phyloP scores from a whole-genome alignment of 2,888 invertebrate species.

The Perithous albicinctus region DNA sequence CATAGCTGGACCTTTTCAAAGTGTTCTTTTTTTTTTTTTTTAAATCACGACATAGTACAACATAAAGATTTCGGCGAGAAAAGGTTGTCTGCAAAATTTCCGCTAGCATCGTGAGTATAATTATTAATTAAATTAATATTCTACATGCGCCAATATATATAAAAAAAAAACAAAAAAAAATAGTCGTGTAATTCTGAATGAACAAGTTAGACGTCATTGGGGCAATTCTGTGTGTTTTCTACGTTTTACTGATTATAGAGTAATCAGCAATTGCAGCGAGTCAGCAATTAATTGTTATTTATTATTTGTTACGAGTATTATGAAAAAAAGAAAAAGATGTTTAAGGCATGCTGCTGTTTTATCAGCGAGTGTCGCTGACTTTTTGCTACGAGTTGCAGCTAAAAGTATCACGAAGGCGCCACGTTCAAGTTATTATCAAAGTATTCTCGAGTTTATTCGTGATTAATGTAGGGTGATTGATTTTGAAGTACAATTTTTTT shows the following conservation, averaged over 20 bases:
- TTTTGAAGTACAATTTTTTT: too few species aligned
- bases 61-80: constrained; percentile 12
- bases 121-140: too few species aligned
- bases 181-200: background rate
- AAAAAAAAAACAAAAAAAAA: background rate
- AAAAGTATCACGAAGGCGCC: constrained; percentile 7
- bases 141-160: background rate
- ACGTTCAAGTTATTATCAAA: background rate
- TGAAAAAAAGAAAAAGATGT: background rate
- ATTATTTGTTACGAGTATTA: background rate
- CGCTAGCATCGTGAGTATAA: constrained; percentile 45
- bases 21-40: too few species aligned
- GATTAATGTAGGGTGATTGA: too few species aligned
- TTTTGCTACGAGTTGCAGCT: background rate
- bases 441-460: background rate
- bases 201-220: background rate
- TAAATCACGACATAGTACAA: constrained; percentile 9
- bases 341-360: constrained; percentile 35
- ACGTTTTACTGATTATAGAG: background rate
- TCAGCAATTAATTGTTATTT: background rate
- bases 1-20: constrained; percentile 31
- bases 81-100: background rate
- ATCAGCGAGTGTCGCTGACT: constrained; percentile 1
- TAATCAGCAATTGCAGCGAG: background rate
- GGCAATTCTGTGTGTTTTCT: background rate